Base-by-base conservation (phyloP, 2,797 vertebrate genomes). In the Melanotaenia maccullochi region DNA sequence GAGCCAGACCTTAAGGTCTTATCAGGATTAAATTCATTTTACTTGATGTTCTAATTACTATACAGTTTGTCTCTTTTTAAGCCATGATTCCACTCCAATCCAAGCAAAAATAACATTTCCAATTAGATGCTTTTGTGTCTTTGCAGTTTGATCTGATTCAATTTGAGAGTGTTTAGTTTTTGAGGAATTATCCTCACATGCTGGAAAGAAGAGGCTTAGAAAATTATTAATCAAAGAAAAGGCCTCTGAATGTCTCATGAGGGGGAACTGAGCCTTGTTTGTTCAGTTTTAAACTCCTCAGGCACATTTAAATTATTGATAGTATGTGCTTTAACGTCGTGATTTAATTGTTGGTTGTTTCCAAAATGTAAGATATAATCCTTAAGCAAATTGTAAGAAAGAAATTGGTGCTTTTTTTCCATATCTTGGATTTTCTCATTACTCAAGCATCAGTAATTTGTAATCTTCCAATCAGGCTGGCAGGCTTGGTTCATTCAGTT, bases 221-320 rank as follows among this genome's bases (percentile, higher is more conserved):
- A 66, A 73, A 70, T 44, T 40, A 71, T 76, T 71, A 77, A 81
- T 86, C 74, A 72, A 56, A 71, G 66, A 76, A 81, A 83, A 77
- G 67, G 11, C 38, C 54, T 36, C 11, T 2, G 25, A 63, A 71
- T 82, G 40, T 61, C 67, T 76, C 79, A 75, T 47, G 33, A 13
- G 75, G 24, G 73, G 55, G 40, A 42, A 42, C 1, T 20, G 63
- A 51, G 52, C 4, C 68, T 58, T 82, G 72, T 87, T 87, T 83
- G 62, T 75, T 82, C 62, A 52, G 40, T 42, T 57, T 67, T 40
- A 61, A 40, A 32, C 63, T 81, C 89, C 68, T 83, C 71, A 0
- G 73, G 73, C 68, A 28, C 60, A 60, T 78, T 42, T 73, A 82
- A 78, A 74, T 86, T 54, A 84, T 33, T 71, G 42, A 82, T 61